Conservation (phyloP, 2,888 invertebrate genomes). For the Dysmachus trigonus region DNA sequence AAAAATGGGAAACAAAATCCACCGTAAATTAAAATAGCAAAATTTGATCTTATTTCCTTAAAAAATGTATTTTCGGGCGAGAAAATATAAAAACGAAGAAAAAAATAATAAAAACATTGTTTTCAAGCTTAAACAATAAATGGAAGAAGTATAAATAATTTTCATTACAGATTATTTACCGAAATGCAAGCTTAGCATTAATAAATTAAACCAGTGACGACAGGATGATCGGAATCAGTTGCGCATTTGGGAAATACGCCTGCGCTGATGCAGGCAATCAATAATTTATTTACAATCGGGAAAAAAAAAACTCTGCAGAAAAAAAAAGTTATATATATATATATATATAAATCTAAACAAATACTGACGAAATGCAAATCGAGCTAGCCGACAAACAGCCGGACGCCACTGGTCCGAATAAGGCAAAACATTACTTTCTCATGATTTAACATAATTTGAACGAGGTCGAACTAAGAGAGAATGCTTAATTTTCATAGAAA, state of each 20-base stretch:
- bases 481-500: conserved; percentile 17
- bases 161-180: not conserved
- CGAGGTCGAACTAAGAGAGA: not conserved
- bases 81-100: conserved; percentile 2
- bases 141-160: conserved; percentile 27
- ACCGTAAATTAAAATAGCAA: not conserved
- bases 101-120: conserved; percentile 3
- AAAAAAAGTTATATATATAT: not conserved
- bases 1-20: not conserved
- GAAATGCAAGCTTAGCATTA: conserved; percentile 24
- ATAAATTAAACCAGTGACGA: conserved; percentile 6
- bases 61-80: conserved; percentile 11
- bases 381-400: not conserved
- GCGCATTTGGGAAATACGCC: not conserved
- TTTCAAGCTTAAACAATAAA: conserved; percentile 31
- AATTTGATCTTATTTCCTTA: not conserved
- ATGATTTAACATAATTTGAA: not conserved
- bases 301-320: not conserved
- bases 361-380: not conserved
- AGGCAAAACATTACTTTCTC: conserved; percentile 7
- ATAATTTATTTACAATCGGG: not conserved
- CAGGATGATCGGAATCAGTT: not conserved
- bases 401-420: not conserved
- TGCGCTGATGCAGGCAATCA: not conserved
- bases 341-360: not conserved